Percentiles rank a stretch among this genome's conserved stretches.
These are phyloP conservation scores for Aphelocoma californica DNA, from an alignment of 2,797 vertebrate genomes.

Conservation along the genomic window DNA sequence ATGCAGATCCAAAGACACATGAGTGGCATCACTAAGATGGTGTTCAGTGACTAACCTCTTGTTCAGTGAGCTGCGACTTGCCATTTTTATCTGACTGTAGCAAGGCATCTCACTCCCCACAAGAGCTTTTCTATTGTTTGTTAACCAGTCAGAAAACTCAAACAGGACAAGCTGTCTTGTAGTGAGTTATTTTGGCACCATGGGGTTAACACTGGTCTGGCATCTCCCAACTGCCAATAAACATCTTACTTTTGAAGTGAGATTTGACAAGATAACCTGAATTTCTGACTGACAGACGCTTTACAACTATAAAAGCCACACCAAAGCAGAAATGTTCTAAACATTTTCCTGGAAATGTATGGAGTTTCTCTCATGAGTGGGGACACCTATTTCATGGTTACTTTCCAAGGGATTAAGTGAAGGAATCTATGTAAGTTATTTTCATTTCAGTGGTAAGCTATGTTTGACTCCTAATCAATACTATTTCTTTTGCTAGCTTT, in stretches of 20 bases:
- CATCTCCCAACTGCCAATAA: neutral
- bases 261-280: neutral
- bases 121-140: neutral
- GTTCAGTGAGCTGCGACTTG: neutral
- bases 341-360: neutral
- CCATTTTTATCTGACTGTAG: neutral
- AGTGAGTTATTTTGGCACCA: neutral
- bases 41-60: neutral
- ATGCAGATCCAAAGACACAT: neutral
- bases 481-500: neutral
- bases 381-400: neutral
- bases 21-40: neutral
- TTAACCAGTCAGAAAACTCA: neutral
- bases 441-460: neutral
- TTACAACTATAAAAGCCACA: neutral
- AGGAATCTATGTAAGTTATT: neutral
- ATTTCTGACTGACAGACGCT: neutral
- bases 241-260: neutral
- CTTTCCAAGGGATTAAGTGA: neutral
- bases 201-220: too few species aligned
- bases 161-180: neutral
- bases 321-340: neutral
- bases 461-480: neutral
- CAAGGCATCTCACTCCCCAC: neutral
- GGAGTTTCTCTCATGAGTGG: neutral